Percentiles rank a stretch among this genome's conserved stretches.
These are phyloP conservation scores for Laterallus jamaicensis DNA, from an alignment of 2,113 vertebrate genomes.

Conservation along the genomic window DNA sequence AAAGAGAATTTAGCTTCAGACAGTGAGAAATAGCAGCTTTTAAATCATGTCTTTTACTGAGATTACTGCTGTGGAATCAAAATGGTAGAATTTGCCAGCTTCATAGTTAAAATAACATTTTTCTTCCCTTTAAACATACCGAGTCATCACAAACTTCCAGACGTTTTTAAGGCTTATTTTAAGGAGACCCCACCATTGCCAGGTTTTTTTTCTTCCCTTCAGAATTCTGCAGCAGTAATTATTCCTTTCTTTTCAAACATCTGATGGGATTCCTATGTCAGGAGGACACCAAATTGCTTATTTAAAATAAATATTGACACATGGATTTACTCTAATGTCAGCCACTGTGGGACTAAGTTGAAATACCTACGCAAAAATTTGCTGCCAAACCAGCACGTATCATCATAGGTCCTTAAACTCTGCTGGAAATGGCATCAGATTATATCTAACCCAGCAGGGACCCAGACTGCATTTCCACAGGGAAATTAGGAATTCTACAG, in stretches of 20 bases:
- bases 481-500: neutral
- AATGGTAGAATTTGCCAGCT: neutral
- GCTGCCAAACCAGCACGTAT: neutral
- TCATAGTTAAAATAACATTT: neutral
- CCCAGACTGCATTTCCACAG: neutral
- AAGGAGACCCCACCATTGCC: neutral
- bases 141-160: neutral
- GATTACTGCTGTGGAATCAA: neutral
- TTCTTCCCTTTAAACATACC: neutral
- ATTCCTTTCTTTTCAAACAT: neutral
- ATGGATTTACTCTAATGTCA: neutral
- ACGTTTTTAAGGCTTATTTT: neutral
- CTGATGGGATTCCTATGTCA: neutral
- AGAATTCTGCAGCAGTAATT: neutral
- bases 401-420: neutral
- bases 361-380: neutral
- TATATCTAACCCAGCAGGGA: neutral
- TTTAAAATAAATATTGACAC: neutral
- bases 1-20: neutral
- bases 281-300: neutral
- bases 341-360: neutral
- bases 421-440: neutral
- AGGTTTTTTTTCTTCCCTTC: neutral
- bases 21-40: constrained; percentile 22
- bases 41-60: constrained; percentile 2